Conservation (phyloP, 2,113 vertebrate genomes). For the Dermatemys mawii region DNA sequence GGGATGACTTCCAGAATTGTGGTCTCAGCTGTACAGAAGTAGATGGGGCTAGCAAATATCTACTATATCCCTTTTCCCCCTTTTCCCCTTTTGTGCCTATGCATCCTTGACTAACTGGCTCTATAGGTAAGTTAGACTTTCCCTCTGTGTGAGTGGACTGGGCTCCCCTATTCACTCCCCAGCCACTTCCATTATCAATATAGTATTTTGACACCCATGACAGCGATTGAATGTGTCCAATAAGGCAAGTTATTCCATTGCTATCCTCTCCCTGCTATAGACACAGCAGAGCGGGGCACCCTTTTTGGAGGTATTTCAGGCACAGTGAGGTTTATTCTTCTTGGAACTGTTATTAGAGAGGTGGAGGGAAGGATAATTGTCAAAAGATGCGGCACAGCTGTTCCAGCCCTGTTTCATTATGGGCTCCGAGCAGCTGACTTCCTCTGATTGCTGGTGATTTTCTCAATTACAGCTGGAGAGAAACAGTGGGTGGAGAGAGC, state of each 20-base stretch:
- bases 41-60: neutral
- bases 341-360: constrained; percentile 32
- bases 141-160: neutral
- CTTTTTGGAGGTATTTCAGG: constrained; percentile 24
- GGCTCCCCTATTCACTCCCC: neutral
- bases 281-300: neutral
- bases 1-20: neutral
- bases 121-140: neutral
- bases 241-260: neutral
- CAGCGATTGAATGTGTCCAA: neutral
- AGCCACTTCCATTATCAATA: too few species aligned
- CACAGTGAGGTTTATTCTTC: constrained; percentile 13
- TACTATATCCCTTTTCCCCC: neutral
- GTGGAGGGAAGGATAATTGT: constrained; percentile 55
- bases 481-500: neutral
- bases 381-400: constrained; percentile 59
- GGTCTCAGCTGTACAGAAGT: neutral
- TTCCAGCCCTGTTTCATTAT: constrained; percentile 46
- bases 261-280: neutral
- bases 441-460: constrained; percentile 56
- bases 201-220: neutral
- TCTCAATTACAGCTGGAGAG: constrained; percentile 29
- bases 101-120: neutral
- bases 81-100: neutral
- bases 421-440: constrained; percentile 55